Conservation (phyloP, 2,113 vertebrate species). For the Odocoileus hemionus region DNA sequence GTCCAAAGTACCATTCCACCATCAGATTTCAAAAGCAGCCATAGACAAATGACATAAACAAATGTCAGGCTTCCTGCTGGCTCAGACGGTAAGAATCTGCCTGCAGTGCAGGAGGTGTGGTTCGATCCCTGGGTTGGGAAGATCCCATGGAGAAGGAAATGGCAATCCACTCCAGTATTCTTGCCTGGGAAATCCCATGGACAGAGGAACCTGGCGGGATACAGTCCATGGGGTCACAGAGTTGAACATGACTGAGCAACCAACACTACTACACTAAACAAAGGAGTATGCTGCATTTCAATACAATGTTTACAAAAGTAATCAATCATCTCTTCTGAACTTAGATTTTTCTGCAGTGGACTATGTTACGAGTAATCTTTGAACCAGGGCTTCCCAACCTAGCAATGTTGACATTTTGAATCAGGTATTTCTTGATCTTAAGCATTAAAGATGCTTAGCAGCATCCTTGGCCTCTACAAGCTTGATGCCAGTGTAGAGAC, state of each 20-base stretch:
- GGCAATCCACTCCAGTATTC: not conserved
- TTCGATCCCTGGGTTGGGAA: not conserved
- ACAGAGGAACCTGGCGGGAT: not conserved
- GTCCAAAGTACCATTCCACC: no score
- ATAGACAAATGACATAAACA: fast-evolving
- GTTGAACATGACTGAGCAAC: not conserved
- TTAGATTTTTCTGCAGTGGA: not conserved
- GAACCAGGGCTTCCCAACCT: no score
- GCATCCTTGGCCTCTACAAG: not conserved
- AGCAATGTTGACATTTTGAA: fast-evolving
- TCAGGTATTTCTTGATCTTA: fast-evolving
- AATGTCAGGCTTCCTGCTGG: not conserved
- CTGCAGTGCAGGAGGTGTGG: not conserved
- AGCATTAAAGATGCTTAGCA: not conserved
- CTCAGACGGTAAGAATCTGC: not conserved
- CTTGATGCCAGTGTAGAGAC: no score
- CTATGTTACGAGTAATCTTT: not conserved
- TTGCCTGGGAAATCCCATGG: not conserved
- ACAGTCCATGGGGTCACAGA: not conserved
- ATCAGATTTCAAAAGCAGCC: not conserved
- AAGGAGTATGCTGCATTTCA: no score
- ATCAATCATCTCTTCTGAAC: fast-evolving
- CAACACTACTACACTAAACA: not conserved
- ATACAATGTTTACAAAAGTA: not conserved
- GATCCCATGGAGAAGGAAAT: not conserved